phyloP scores from a whole-genome alignment of 1,140 invertebrate genomes.

The Eufriesea mexicana region DNA sequence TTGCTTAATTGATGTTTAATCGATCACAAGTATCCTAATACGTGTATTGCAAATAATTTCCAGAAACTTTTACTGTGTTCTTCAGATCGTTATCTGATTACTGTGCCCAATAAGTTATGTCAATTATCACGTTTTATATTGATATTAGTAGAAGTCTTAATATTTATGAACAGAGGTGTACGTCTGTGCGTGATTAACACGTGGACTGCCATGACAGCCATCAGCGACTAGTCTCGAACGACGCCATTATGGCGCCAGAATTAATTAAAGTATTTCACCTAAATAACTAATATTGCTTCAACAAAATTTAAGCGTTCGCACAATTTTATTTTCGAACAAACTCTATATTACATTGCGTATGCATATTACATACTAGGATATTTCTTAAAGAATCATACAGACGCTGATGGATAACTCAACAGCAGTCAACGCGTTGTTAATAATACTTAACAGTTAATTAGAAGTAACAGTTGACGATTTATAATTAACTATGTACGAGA shows the following conservation, averaged over 20 bases:
- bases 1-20: too few species aligned
- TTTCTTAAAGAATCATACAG: too few species aligned
- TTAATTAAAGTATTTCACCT: not conserved
- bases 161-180: not conserved
- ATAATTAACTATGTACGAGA: not conserved
- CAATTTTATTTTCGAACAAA: not conserved
- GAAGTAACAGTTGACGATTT: not conserved
- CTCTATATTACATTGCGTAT: too few species aligned
- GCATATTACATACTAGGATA: too few species aligned
- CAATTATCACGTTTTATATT: too few species aligned
- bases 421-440: not conserved
- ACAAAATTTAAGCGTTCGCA: not conserved
- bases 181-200: not conserved
- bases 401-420: too few species aligned
- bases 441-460: not conserved
- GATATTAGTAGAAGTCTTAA: too few species aligned
- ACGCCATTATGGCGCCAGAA: not conserved
- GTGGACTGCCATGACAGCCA: not conserved
- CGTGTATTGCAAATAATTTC: too few species aligned
- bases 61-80: too few species aligned
- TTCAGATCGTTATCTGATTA: too few species aligned
- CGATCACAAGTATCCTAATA: too few species aligned
- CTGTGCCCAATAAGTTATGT: too few species aligned
- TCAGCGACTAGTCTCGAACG: not conserved
- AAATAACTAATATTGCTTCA: not conserved